A percentile compares a stretch with the other conserved stretches of the same genome.
These are phyloP conservation scores for Hapalemur alaotrensis DNA, from an alignment of 2,797 vertebrate species.

Conservation along the genomic window DNA sequence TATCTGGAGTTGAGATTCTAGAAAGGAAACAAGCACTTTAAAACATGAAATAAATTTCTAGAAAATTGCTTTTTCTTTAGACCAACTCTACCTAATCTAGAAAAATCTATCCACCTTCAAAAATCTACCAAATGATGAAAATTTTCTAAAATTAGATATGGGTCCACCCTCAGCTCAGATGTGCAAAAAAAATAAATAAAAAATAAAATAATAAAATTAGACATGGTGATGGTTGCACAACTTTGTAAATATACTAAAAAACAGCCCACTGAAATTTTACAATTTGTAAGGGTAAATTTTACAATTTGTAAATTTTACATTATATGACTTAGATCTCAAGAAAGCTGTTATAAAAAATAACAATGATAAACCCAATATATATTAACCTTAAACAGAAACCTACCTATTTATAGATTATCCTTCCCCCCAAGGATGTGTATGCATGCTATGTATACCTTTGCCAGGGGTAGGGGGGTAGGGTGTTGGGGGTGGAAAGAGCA, in stretches of 20 bases:
- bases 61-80: not conserved
- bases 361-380: not conserved
- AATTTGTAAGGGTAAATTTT: not conserved
- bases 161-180: not conserved
- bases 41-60: not conserved
- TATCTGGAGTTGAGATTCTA: not conserved
- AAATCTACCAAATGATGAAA: not conserved
- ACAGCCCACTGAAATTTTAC: not conserved
- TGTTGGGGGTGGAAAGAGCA: too few relatives aligned
- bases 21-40: not conserved
- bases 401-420: not conserved
- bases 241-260: not conserved
- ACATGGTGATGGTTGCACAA: not conserved
- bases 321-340: not conserved
- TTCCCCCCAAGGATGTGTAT: not conserved
- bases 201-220: too few relatives aligned
- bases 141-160: not conserved
- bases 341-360: too few relatives aligned
- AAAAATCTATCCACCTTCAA: not conserved
- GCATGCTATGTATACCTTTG: not conserved
- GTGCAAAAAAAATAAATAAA: not conserved
- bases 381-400: not conserved
- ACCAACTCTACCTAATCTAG: not conserved
- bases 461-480: too few relatives aligned
- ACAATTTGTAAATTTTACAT: not conserved